Evolutionary conservation across 2,113 vertebrate genomes (phyloP).

Genomic region (Camelus bactrianus): DNA sequence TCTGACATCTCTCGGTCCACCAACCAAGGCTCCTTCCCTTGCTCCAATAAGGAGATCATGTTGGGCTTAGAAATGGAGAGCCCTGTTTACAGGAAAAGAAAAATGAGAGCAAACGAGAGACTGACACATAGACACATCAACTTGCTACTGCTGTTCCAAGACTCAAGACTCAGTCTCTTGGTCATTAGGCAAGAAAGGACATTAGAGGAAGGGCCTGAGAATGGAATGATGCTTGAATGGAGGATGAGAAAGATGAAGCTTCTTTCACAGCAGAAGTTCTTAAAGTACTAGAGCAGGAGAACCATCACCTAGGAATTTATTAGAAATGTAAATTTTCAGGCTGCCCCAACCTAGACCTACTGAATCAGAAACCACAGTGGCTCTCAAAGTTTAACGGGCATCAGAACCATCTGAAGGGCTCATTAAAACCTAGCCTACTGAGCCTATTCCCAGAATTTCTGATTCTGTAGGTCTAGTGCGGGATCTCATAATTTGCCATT

Average conservation of each 20-base stretch:
- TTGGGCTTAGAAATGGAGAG: constrained; percentile 73
- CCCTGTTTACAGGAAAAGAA: constrained; percentile 60
- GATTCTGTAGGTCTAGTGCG: not conserved
- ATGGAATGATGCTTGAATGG: not conserved
- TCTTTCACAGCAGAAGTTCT: not conserved
- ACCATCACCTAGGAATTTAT: not conserved
- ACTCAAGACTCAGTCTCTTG: constrained; percentile 9
- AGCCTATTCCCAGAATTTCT: constrained; percentile 22
- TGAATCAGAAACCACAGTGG: not conserved
- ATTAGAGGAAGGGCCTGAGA: not conserved
- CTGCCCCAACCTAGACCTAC: not conserved
- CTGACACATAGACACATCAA: not conserved
- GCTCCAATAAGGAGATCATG: constrained; percentile 72
- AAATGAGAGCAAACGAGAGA: constrained; percentile 41
- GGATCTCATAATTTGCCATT: not conserved
- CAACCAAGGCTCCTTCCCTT: constrained; percentile 73
- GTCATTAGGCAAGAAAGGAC: not conserved
- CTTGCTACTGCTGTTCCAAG: not conserved
- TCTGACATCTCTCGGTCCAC: constrained; percentile 19
- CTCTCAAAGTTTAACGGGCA: not conserved
- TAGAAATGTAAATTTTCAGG: constrained; percentile 28
- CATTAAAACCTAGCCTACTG: constrained; percentile 24
- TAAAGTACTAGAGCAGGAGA: not conserved
- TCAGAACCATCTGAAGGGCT: not conserved
- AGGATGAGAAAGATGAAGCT: constrained; percentile 7